Percentiles rank a stretch among this genome's conserved stretches.
Conservation (phyloP, 2,888 invertebrate species). For the Tetragonisca angustula region DNA sequence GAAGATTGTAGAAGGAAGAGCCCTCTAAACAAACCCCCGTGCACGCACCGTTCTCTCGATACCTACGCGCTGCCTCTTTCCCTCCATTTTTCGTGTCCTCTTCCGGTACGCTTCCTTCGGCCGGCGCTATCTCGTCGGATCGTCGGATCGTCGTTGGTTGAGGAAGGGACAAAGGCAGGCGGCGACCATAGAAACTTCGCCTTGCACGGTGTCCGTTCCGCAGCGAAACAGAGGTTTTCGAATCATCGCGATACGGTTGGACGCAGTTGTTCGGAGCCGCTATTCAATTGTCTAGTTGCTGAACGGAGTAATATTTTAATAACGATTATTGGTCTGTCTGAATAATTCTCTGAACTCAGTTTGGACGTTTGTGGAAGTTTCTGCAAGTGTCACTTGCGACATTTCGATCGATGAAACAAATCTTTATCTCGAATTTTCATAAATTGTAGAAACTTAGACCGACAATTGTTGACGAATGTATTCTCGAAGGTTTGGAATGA, state of each 20-base stretch:
- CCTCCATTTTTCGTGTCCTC: conserved; percentile 8
- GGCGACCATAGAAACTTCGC: conserved; percentile 9
- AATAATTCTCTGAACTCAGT: too few species aligned
- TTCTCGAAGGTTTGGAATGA: too few species aligned
- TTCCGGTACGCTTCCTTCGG: conserved; percentile 47
- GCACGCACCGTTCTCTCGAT: conserved; percentile 44
- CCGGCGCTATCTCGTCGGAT: conserved; percentile 57
- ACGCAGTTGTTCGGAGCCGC: neutral
- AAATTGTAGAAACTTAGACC: too few species aligned
- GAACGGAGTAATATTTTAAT: neutral
- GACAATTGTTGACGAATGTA: too few species aligned
- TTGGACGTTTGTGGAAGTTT: too few species aligned
- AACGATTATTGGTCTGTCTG: neutral
- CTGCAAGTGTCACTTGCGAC: too few species aligned
- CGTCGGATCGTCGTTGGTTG: conserved; percentile 65
- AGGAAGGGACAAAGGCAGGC: conserved; percentile 60
- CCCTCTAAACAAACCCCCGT: conserved; percentile 69
- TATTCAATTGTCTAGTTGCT: neutral
- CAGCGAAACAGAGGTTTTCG: neutral
- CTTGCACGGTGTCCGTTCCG: neutral
- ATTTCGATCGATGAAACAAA: too few species aligned
- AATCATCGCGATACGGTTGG: neutral
- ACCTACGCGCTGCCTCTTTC: conserved; percentile 36
- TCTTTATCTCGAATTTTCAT: too few species aligned
- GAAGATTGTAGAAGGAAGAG: too few species aligned